Conservation (phyloP, 2,888 invertebrate genomes). For the Cheilosia scutellata region DNA sequence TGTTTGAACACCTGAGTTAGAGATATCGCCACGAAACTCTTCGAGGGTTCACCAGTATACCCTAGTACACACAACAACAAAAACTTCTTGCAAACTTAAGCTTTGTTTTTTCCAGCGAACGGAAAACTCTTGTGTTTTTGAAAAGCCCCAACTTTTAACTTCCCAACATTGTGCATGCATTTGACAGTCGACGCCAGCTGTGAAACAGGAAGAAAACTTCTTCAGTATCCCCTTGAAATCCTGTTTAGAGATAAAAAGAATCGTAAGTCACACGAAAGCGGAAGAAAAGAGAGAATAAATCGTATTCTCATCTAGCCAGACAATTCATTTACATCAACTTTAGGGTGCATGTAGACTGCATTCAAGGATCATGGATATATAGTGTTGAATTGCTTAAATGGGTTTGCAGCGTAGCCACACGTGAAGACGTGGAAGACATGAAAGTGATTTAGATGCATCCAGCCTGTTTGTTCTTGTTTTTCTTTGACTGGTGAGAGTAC, state of each 20-base stretch:
- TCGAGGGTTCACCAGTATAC: background rate
- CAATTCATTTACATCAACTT: slow-evolving; percentile 4
- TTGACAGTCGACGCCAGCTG: background rate
- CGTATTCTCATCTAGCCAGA: background rate
- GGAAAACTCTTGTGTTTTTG: background rate
- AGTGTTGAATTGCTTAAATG: slow-evolving; percentile 7
- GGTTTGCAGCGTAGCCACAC: background rate
- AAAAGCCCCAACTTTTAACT: background rate
- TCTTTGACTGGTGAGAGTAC: background rate
- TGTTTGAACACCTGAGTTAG: background rate
- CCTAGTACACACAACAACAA: background rate
- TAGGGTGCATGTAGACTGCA: background rate
- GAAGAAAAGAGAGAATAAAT: background rate
- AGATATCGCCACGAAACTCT: background rate
- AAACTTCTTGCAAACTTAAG: background rate
- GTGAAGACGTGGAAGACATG: background rate
- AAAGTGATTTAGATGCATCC: background rate
- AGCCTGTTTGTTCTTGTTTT: background rate
- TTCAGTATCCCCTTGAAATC: background rate
- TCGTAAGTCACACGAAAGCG: background rate
- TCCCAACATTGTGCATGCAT: background rate
- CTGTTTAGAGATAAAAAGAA: background rate
- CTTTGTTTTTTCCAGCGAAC: background rate
- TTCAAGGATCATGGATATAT: background rate
- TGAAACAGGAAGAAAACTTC: slow-evolving; percentile 10